Base-by-base conservation (phyloP, 1,140 invertebrate genomes). In the Drosophila sucinea region DNA sequence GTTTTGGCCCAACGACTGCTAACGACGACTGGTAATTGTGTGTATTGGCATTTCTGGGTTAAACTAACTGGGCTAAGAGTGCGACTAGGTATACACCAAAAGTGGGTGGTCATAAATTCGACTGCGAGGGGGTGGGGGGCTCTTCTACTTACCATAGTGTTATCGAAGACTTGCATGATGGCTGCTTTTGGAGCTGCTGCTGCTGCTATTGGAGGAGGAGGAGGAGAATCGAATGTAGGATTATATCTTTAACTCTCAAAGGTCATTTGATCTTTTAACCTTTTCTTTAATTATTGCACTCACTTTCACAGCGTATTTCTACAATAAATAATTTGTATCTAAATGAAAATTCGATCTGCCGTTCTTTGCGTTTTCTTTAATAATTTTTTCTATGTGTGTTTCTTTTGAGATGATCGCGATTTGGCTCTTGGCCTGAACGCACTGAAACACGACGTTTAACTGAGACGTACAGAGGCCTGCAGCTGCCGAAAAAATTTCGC, bases 81-180 rank as follows among this genome's bases (percentile, higher is more conserved):
- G 72, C 67, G 61, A 10, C 63, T 44, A 66, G 73, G 73, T 70
- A 66, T 47, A 55, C 61, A 61, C 32, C 32, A 38, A 38, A 11
- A 8, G 29, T 17, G 8, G 58, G 30, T 41, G 47, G 17, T 62
- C 63, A 75, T 77, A 79, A 73, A 70, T 73, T 73, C 70, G 58
- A 54, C 66, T 55, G 55, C 3, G 10, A 38, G 35, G 32, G 41
- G 55, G 33, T 25, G 30, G 44, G 17, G 51, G 67, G 25, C 44
- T 44, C 56, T 38, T 17, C 4, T 38, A 81, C 90, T 90, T 84
- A 91, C 90, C 80, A 91, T 91, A 70, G 74, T 91, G 72, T 85
- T 91, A 74, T 91, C 90, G 73, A 91, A 91, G 60, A 91, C 90
- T 77, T 91, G 90, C 90, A 91, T 91, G 66, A 54, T 65, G 55